phyloP scores from a whole-genome alignment of 2,888 invertebrate genomes.

The Acrobasis consociella region DNA sequence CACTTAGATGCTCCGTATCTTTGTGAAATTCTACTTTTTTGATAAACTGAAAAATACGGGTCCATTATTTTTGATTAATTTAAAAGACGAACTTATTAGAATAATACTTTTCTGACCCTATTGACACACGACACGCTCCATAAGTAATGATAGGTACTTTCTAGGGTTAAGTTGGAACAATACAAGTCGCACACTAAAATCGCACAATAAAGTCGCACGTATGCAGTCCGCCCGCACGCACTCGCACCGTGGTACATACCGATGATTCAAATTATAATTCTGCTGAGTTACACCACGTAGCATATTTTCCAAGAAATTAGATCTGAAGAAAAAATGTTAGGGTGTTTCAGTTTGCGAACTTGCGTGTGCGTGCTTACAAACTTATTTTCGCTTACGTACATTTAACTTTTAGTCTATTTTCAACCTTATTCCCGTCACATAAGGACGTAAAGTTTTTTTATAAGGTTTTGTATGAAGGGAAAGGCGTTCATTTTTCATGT shows the following conservation, averaged over 20 bases:
- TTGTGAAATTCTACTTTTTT: no score
- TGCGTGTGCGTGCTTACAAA: slow-evolving; percentile 44
- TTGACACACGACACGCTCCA: no score
- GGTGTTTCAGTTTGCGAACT: slow-evolving; percentile 43
- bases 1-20: no score
- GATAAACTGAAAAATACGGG: no score
- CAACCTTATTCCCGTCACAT: not conserved
- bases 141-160: no score
- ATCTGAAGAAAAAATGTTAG: slow-evolving; percentile 54
- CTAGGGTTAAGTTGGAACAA: no score
- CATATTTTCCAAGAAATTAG: slow-evolving; percentile 72
- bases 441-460: not conserved
- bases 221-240: slow-evolving; percentile 36
- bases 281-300: slow-evolving; percentile 69
- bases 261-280: slow-evolving; percentile 68
- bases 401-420: not conserved
- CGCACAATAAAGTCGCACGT: slow-evolving; percentile 25
- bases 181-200: not conserved
- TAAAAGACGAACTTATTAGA: no score
- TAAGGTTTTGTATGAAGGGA: slow-evolving; percentile 35
- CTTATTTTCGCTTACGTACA: slow-evolving; percentile 22
- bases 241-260: slow-evolving; percentile 38
- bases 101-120: no score
- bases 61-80: no score
- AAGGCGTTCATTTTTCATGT: slow-evolving; percentile 57